phyloP scores from a whole-genome alignment of 1,140 invertebrate genomes.

The Drosophila fuyamai region DNA sequence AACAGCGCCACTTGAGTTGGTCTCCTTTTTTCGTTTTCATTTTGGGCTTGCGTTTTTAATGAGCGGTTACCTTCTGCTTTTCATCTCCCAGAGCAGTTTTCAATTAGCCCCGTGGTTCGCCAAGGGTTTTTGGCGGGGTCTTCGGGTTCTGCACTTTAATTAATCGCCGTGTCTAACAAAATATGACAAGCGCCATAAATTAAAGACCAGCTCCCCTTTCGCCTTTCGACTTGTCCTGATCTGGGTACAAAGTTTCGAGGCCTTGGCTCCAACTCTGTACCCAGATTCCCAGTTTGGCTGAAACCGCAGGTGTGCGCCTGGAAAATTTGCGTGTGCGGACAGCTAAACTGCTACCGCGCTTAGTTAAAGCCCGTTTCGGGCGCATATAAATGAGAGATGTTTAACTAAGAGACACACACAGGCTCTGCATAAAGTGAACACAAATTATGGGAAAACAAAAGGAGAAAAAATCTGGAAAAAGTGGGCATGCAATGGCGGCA shows the following conservation, averaged over 20 bases:
- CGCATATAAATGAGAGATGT: constrained; percentile 82
- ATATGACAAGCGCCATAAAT: constrained; percentile 83
- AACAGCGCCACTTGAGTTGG: constrained; percentile 68
- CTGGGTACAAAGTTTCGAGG: constrained; percentile 3
- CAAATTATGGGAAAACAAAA: constrained; percentile 37
- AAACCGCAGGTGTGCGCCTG: constrained; percentile 56
- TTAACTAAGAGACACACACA: constrained; percentile 79
- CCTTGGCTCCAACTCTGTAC: not conserved
- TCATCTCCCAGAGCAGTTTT: constrained; percentile 62
- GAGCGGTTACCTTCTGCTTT: constrained; percentile 73
- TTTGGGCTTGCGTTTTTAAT: constrained; percentile 73
- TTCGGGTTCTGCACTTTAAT: constrained; percentile 69
- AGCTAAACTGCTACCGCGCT: constrained; percentile 74
- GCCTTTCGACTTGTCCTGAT: not conserved
- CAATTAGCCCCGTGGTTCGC: constrained; percentile 62
- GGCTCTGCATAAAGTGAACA: constrained; percentile 59
- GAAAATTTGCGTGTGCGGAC: constrained; percentile 81
- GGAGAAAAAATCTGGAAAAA: not conserved
- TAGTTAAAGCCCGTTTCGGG: constrained; percentile 38
- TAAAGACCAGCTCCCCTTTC: constrained; percentile 41
- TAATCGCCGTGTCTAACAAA: constrained; percentile 83
- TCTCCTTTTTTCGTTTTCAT: constrained; percentile 20
- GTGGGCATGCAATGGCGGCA: constrained; percentile 50
- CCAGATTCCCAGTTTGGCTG: constrained; percentile 27
- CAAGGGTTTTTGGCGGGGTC: constrained; percentile 26